Evolutionary conservation across 1,140 invertebrate species (phyloP).

Genomic region (Drosophila pseudoobscura): DNA sequence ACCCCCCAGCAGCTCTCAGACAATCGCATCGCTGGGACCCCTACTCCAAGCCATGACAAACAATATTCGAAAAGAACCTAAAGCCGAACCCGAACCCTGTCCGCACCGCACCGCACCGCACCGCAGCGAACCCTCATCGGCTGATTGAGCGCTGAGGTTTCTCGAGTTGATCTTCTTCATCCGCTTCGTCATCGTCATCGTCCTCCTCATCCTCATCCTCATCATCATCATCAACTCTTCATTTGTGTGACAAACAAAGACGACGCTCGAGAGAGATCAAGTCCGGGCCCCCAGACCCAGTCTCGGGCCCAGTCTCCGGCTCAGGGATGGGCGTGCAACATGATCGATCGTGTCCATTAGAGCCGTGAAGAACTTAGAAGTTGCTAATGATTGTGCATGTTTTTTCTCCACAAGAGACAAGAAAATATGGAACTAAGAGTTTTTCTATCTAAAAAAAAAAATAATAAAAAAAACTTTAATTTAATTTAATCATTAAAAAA

Average conservation of each 20-base stretch:
- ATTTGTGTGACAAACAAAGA: conserved; percentile 77
- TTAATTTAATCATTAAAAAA: too few species aligned
- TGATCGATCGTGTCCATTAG: conserved; percentile 36
- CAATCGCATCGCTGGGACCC: conserved; percentile 33
- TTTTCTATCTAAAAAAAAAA: background rate
- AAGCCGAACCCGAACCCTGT: conserved; percentile 17
- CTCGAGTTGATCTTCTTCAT: conserved; percentile 57
- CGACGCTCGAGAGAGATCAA: conserved; percentile 19
- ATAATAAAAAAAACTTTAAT: background rate
- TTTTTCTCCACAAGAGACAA: background rate
- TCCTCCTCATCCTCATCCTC: conserved; percentile 43
- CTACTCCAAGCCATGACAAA: conserved; percentile 47
- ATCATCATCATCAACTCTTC: conserved; percentile 64
- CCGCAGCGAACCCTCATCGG: conserved; percentile 35
- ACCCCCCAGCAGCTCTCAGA: conserved; percentile 5
- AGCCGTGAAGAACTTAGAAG: conserved; percentile 17
- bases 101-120: background rate
- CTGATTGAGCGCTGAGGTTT: conserved; percentile 62
- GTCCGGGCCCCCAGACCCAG: conserved; percentile 5
- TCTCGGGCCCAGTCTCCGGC: background rate
- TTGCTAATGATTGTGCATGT: conserved; percentile 21
- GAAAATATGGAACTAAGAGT: too few species aligned
- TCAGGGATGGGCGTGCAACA: conserved; percentile 24
- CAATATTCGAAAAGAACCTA: conserved; percentile 36
- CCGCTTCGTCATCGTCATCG: conserved; percentile 43